Conservation (phyloP, 35 echinoderm and acorn worm genomes). For the Heliocidaris erythrogramma region DNA sequence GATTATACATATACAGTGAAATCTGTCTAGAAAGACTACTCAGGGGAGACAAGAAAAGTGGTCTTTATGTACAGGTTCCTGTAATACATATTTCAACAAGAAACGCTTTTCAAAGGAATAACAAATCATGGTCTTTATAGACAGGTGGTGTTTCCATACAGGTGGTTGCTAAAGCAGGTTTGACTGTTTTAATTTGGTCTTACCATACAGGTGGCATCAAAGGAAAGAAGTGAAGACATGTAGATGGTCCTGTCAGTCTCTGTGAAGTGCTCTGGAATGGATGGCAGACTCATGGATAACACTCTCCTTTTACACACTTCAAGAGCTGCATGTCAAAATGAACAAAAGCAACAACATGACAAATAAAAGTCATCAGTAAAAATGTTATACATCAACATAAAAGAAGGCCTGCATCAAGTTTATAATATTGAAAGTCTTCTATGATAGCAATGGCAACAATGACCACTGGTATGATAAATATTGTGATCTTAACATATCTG, state of each 20-base stretch:
- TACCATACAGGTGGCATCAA: slow-evolving; percentile 83
- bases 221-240: slow-evolving; percentile 81
- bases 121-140: too few species aligned
- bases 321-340: slow-evolving; percentile 71
- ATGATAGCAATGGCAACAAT: neutral
- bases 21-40: too few species aligned
- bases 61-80: too few species aligned
- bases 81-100: too few species aligned
- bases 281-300: slow-evolving; percentile 70
- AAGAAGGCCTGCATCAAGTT: neutral
- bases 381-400: neutral
- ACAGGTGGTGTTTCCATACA: too few species aligned
- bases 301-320: slow-evolving; percentile 83
- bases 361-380: neutral
- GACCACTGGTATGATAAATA: neutral
- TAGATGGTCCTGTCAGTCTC: slow-evolving; percentile 80
- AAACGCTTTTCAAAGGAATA: too few species aligned
- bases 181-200: neutral
- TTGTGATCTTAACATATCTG: too few species aligned
- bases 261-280: slow-evolving; percentile 78
- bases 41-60: too few species aligned
- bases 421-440: neutral
- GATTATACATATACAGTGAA: too few species aligned
- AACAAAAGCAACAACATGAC: neutral
- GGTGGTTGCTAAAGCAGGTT: too few species aligned